phyloP scores from a whole-genome alignment of 2,113 vertebrate genomes.

The Phocoena phocoena region DNA sequence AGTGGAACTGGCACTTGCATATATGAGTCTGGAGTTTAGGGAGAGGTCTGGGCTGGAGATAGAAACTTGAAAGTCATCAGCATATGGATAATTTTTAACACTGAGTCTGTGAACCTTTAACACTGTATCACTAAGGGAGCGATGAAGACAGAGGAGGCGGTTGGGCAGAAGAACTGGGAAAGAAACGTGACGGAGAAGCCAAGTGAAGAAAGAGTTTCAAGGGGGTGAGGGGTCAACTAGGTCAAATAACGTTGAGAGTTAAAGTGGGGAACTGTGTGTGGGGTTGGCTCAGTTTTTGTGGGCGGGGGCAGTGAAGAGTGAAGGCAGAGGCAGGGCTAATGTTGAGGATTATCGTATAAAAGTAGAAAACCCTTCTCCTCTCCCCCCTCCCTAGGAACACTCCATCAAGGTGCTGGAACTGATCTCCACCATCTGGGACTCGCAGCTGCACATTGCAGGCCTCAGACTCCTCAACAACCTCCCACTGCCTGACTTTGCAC shows the following conservation, averaged over 20 bases:
- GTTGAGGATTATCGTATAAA: not conserved
- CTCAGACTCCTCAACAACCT: slow-evolving; percentile 77
- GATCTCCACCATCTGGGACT: slow-evolving; percentile 72
- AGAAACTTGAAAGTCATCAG: not conserved
- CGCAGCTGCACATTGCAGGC: slow-evolving; percentile 57
- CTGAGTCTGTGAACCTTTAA: not conserved
- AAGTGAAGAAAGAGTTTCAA: not conserved
- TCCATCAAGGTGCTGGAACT: slow-evolving; percentile 74
- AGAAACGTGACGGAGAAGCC: not conserved
- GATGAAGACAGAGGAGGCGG: not conserved
- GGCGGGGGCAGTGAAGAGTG: not conserved
- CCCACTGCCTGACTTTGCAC: slow-evolving; percentile 55
- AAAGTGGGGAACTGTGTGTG: not conserved
- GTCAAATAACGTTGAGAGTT: not conserved
- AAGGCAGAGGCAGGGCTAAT: not conserved
- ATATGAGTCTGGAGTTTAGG: not conserved
- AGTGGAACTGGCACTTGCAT: not conserved
- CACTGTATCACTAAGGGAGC: too few relatives aligned
- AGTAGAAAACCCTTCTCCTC: not conserved
- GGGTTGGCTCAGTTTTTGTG: not conserved
- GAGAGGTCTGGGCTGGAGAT: not conserved
- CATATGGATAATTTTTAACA: not conserved
- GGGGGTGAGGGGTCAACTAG: not conserved
- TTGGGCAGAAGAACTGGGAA: not conserved
- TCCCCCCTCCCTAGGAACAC: slow-evolving; percentile 64